Evolutionary conservation across 2,797 vertebrate species (phyloP).

Genomic region (Coregonus sp.): DNA sequence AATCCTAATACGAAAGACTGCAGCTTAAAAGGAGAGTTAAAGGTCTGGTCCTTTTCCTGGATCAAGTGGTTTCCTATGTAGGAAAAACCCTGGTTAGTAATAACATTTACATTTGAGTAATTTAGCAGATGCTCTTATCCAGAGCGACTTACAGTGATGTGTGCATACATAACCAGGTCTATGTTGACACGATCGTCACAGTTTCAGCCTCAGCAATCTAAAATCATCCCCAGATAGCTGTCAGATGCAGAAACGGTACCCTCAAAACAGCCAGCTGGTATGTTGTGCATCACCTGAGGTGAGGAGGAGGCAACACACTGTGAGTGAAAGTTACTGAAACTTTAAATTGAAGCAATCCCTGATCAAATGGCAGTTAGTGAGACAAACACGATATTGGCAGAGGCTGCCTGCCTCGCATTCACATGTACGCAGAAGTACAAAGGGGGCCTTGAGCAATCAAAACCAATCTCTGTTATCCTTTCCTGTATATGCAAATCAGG

Average conservation of each 20-base stretch:
- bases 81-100: neutral
- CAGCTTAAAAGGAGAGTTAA: neutral
- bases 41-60: neutral
- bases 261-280: neutral
- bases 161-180: neutral
- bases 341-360: neutral
- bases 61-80: neutral
- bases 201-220: neutral
- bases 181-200: neutral
- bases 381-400: neutral
- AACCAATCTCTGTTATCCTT: slow-evolving; percentile 36
- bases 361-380: neutral
- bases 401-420: neutral
- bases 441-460: slow-evolving; percentile 39
- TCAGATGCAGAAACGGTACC: too few species aligned
- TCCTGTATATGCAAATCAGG: slow-evolving; percentile 40
- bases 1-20: neutral
- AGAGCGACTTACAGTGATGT: too few species aligned
- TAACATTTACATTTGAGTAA: neutral
- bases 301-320: neutral
- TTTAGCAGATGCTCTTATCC: too few species aligned
- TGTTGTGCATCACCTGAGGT: neutral
- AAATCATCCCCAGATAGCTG: neutral
- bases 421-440: slow-evolving; percentile 24
- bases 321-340: neutral